Evolutionary conservation across 2,797 vertebrate species (phyloP).

Genomic region (Perodicticus potto): DNA sequence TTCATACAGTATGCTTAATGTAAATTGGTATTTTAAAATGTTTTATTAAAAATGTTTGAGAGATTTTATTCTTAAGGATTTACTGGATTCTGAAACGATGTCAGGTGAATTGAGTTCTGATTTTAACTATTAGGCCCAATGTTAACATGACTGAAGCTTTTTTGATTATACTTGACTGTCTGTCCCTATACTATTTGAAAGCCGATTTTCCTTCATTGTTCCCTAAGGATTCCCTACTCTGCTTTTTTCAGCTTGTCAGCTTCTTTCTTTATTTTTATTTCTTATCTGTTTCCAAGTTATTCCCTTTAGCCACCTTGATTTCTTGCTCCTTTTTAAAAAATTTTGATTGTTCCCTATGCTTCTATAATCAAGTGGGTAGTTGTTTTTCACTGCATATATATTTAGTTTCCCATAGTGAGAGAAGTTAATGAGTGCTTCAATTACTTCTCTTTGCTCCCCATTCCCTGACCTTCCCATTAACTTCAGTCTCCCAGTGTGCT

Average conservation of each 20-base stretch:
- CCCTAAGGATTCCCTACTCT: not conserved
- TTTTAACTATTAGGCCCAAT: not conserved
- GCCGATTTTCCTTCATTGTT: not conserved
- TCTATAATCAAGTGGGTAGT: slow-evolving; percentile 28
- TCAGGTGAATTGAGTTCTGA: not conserved
- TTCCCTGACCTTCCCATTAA: slow-evolving; percentile 40
- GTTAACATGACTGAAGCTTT: slow-evolving; percentile 10
- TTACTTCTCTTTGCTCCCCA: not conserved
- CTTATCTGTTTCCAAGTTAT: slow-evolving; percentile 19
- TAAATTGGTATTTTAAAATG: slow-evolving; percentile 10
- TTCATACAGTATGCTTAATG: not conserved
- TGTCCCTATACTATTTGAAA: not conserved
- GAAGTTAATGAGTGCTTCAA: slow-evolving; percentile 28
- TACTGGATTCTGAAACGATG: not conserved
- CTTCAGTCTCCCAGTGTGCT: not conserved
- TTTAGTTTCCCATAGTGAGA: slow-evolving; percentile 26
- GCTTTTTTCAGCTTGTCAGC: slow-evolving; percentile 3
- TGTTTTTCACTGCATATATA: slow-evolving; percentile 18
- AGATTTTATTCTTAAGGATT: not conserved
- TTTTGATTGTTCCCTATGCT: slow-evolving; percentile 20
- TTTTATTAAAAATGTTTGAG: not conserved
- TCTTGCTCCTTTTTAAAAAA: not conserved
- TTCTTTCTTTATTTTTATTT: slow-evolving; percentile 49
- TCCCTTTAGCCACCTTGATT: slow-evolving; percentile 44
- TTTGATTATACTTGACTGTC: not conserved